Base-by-base conservation (phyloP, 2,113 vertebrate genomes). In the Rana temporaria region DNA sequence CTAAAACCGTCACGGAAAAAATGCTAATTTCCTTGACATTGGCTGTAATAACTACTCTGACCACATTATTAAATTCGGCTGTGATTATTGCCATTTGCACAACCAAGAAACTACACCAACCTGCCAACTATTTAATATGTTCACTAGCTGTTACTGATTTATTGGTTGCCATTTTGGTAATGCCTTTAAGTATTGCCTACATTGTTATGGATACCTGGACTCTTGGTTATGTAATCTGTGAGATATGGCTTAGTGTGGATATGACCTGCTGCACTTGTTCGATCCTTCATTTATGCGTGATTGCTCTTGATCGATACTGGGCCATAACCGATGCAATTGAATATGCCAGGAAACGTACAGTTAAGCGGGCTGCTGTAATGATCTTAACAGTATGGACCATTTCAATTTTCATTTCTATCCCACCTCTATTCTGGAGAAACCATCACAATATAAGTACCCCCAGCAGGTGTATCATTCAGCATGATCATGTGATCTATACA, bases 251-350 rank as follows among this genome's bases (percentile, higher is more conserved):
- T 1, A 97, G 96, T 4, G 84, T 96, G 0, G 96, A 97, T 86
- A 96, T 97, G 95, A 97, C 96, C 66, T 97, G 95, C 83, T 97
- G 96, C 87, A 97, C 96, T 0, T 96, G 96, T 73, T 97, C 96
- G 6, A 97, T 97, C 85, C 92, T 97, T 81, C 96, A 97, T 19
- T 91, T 97, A 79, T 97, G 96, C 0, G 95, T 95, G 68, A 97
- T 97, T 63, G 96, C 96, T 0, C 89, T 97, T 81, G 96, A 97
- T 87, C 92, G 96, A 77, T 97, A 97, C 88, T 97, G 96, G 96
- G 96, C 96, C 68, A 97, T 97, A 88, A 97, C 96, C 3, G 94
- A 97, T 0, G 96, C 96, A 0, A 91, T 97, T 0, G 94, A 96
- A 66, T 97, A 97, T 0, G 92, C 95, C 81, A 90, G 94, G 78